Conservation (phyloP, 1,140 invertebrate genomes). For the Philopotamus ludificatus region DNA sequence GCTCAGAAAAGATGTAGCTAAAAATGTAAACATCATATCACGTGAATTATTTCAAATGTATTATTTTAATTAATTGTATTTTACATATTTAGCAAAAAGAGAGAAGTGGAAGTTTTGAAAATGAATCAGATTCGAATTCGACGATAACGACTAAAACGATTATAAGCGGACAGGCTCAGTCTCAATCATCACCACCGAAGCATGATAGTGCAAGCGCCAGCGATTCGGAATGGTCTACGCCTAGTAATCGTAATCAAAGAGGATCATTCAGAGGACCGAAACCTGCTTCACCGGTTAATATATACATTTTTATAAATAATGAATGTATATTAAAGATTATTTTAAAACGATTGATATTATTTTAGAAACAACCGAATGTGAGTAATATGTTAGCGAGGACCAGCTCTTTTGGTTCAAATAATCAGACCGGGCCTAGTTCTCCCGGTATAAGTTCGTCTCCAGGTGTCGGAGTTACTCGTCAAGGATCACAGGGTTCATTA, state of each 20-base stretch:
- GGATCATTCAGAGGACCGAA: slow-evolving; percentile 41
- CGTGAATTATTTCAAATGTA: slow-evolving; percentile 41
- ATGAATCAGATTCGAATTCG: slow-evolving; percentile 72
- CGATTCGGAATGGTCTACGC: slow-evolving; percentile 56
- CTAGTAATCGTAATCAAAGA: slow-evolving; percentile 52
- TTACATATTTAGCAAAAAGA: slow-evolving; percentile 58
- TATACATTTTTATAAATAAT: neutral
- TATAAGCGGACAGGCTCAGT: slow-evolving; percentile 58
- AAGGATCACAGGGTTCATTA: slow-evolving; percentile 76
- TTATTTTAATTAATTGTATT: neutral
- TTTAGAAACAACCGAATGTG: slow-evolving; percentile 57
- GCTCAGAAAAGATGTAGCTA: slow-evolving; percentile 14
- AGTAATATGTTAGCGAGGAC: slow-evolving; percentile 65
- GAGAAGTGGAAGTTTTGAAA: slow-evolving; percentile 65
- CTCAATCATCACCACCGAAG: slow-evolving; percentile 35
- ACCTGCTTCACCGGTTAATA: slow-evolving; percentile 44
- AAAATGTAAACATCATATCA: no score
- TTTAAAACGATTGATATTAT: slow-evolving; percentile 8
- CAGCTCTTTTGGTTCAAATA: slow-evolving; percentile 60
- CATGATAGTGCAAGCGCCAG: slow-evolving; percentile 40
- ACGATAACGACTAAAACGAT: slow-evolving; percentile 71
- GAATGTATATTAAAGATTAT: neutral
- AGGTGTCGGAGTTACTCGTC: slow-evolving; percentile 61
- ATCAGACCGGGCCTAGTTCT: slow-evolving; percentile 34
- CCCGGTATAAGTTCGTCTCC: slow-evolving; percentile 43